phyloP scores from a whole-genome alignment of 2,113 vertebrate species.

The Phyllopteryx taeniolatus region DNA sequence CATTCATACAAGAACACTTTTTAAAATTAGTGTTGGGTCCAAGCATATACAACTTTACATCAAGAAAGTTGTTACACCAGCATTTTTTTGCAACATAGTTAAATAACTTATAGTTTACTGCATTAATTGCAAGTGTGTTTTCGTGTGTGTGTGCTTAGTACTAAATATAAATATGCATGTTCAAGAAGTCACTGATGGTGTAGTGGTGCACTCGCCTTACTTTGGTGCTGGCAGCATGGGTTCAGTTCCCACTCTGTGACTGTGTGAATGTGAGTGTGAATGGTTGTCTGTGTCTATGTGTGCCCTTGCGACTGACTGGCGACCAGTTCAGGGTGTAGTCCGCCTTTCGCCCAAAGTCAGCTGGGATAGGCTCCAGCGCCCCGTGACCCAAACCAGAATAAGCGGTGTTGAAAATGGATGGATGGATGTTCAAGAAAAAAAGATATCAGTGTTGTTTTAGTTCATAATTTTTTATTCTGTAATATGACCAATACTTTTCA shows the following conservation, averaged over 20 bases:
- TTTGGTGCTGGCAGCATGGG: too few species aligned
- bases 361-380: too few species aligned
- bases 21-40: neutral
- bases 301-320: too few species aligned
- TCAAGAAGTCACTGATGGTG: neutral
- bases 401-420: too few species aligned
- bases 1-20: slow-evolving; percentile 4
- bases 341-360: too few species aligned
- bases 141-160: neutral
- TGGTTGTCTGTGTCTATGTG: too few species aligned
- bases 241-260: too few species aligned
- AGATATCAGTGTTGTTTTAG: slow-evolving; percentile 69
- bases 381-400: too few species aligned
- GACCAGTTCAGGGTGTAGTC: too few species aligned
- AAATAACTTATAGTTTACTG: neutral
- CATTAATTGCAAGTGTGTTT: neutral
- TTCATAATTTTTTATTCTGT: slow-evolving; percentile 91
- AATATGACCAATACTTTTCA: slow-evolving; percentile 97
- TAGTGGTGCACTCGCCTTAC: too few species aligned
- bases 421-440: slow-evolving; percentile 17
- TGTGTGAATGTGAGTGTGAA: too few species aligned
- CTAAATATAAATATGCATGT: neutral
- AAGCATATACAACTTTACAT: neutral
- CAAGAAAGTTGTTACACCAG: neutral
- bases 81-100: neutral